phyloP scores from a whole-genome alignment of 2,888 invertebrate genomes.

The Heliconius ismenius region DNA sequence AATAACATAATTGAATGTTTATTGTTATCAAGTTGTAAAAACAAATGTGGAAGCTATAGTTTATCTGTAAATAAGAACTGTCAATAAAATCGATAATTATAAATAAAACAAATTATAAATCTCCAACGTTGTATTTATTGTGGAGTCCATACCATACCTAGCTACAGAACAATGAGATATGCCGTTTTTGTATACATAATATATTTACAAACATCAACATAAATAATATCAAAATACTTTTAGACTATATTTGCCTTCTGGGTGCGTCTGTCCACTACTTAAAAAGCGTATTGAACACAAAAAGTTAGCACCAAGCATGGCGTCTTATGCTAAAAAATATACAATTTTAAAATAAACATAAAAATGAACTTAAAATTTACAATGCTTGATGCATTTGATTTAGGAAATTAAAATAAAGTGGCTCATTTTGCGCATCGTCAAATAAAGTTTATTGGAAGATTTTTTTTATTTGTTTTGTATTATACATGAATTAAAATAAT shows the following conservation, averaged over 20 bases:
- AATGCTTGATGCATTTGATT: neutral
- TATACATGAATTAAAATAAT: constrained; percentile 2
- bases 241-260: constrained; percentile 49
- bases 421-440: neutral
- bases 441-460: neutral
- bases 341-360: constrained; percentile 14
- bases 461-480: neutral
- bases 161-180: constrained; percentile 79
- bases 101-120: constrained; percentile 59
- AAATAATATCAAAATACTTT: constrained; percentile 80
- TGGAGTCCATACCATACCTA: constrained; percentile 66
- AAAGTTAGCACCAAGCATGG: constrained; percentile 59
- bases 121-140: constrained; percentile 73
- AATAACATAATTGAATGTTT: constrained; percentile 1
- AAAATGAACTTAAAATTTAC: constrained; percentile 12
- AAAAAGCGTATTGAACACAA: constrained; percentile 61
- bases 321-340: constrained; percentile 16
- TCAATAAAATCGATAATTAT: neutral
- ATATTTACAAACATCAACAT: constrained; percentile 79
- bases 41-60: neutral
- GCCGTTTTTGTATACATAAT: constrained; percentile 68
- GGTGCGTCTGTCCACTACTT: constrained; percentile 44
- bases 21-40: neutral
- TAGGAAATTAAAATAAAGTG: neutral
- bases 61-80: neutral